Conservation (phyloP, 2,888 invertebrate species). For the Metellina segmentata region DNA sequence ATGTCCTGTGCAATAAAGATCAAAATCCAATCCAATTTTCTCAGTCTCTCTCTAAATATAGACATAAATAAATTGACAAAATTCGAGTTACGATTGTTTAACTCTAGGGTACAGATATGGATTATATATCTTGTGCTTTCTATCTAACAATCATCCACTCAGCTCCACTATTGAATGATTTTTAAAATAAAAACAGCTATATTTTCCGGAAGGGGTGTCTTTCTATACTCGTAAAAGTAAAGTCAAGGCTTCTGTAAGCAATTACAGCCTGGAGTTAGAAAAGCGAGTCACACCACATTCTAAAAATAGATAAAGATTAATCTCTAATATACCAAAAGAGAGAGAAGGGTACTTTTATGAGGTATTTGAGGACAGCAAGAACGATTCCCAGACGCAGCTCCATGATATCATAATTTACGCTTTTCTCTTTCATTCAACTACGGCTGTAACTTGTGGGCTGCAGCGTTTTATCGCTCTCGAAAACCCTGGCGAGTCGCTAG, state of each 20-base stretch:
- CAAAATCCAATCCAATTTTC: too few relatives aligned
- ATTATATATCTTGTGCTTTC: too few relatives aligned
- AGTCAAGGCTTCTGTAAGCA: neutral
- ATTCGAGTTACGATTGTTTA: too few relatives aligned
- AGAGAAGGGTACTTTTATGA: slow-evolving; percentile 4
- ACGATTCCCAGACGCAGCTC: slow-evolving; percentile 22
- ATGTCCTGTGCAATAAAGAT: too few relatives aligned
- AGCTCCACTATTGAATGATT: neutral
- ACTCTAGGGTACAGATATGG: too few relatives aligned
- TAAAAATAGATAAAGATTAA: neutral
- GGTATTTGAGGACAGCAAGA: neutral
- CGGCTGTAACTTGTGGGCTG: neutral
- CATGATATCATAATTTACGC: slow-evolving; percentile 24
- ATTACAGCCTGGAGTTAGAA: neutral
- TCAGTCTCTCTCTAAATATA: too few relatives aligned
- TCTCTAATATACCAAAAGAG: neutral
- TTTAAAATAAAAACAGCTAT: neutral
- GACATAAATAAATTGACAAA: too few relatives aligned
- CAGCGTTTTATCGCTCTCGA: slow-evolving; percentile 22
- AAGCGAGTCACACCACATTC: neutral
- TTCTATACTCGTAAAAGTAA: neutral
- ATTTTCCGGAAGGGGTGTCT: neutral
- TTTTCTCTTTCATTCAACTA: neutral
- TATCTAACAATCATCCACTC: neutral
- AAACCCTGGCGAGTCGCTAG: slow-evolving; percentile 28